A percentile compares a stretch with the other conserved stretches of the same genome.
These are phyloP conservation scores for Polyergus mexicanus DNA, from an alignment of 1,140 invertebrate species.

Conservation along the genomic window DNA sequence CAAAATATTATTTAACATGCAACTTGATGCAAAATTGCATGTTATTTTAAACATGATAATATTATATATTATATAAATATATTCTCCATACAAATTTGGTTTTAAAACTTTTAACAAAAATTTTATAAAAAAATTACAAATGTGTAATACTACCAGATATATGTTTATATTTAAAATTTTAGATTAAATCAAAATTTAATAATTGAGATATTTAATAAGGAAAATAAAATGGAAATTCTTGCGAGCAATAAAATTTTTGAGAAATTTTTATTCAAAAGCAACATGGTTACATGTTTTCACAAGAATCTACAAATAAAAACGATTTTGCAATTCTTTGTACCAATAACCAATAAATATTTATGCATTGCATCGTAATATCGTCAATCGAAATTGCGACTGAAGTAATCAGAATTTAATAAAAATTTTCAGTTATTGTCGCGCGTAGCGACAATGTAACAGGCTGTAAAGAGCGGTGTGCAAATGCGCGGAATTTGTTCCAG, in stretches of 20 bases:
- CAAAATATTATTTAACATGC: neutral
- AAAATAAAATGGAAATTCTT: neutral
- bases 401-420: neutral
- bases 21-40: neutral
- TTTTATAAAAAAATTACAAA: constrained; percentile 1
- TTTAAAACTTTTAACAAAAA: neutral
- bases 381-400: neutral
- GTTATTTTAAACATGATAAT: neutral
- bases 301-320: neutral
- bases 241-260: neutral
- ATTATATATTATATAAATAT: too few relatives aligned
- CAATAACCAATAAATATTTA: neutral
- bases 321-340: neutral
- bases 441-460: neutral
- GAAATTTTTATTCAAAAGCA: neutral
- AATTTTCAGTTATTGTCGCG: neutral
- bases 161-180: too few relatives aligned
- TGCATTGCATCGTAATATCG: neutral
- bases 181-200: too few relatives aligned
- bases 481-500: constrained; percentile 20
- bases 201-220: too few relatives aligned
- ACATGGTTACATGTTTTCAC: neutral
- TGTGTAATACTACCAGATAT: too few relatives aligned
- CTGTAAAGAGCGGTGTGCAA: neutral
- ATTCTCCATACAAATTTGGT: too few relatives aligned